Base-by-base conservation (phyloP, 2,113 vertebrate genomes). In the Sitta europaea region DNA sequence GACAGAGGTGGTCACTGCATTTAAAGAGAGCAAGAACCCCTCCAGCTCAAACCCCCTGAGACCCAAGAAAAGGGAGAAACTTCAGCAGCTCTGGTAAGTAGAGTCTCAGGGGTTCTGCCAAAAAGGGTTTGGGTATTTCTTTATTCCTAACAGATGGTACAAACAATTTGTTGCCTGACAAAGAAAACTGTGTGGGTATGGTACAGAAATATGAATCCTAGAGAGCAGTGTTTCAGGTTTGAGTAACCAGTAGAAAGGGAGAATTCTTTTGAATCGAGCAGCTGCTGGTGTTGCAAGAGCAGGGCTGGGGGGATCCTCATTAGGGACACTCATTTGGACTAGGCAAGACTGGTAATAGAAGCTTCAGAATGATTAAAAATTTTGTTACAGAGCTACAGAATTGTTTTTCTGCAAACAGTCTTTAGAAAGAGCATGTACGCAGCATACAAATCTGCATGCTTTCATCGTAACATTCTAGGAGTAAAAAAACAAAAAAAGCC, bases 11-110 rank as follows among this genome's bases (percentile, higher is more conserved):
- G 92, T 71, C 66, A 42, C 93, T 70, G 62, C 97, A 97, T 97
- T 98, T 97, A 98, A 98, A 93, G 92, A 88, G 85, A 17, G 62
- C 43, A 11, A 82, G 91, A 87, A 18, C 17, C 74, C 73, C 55
- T 85, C 24, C 4, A 1, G 8, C 33, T 63, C 86, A 84, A 62
- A 95, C 58, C 50, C 66, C 78, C 71, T 35, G 1, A 47, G 88
- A 73, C 45, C 33, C 40, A 53, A 86, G 76, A 10, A 31, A 84
- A 59, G 38, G 47, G 80, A 74, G 94, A 86, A 94, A 20, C 96
- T 90, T 6, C 85, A 61, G 35, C 0, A 0, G 7, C 65, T 59
- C 43, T 0, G 76, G 77, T 96, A 78, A 88, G 96, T 96, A 43
- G 1, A 51, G 38, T 6, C 7, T 1, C 8, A 27, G 0, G 31